These are phyloP conservation scores for Dicyrtomina minuta DNA, from an alignment of 2,888 invertebrate species.

Conservation along the genomic window DNA sequence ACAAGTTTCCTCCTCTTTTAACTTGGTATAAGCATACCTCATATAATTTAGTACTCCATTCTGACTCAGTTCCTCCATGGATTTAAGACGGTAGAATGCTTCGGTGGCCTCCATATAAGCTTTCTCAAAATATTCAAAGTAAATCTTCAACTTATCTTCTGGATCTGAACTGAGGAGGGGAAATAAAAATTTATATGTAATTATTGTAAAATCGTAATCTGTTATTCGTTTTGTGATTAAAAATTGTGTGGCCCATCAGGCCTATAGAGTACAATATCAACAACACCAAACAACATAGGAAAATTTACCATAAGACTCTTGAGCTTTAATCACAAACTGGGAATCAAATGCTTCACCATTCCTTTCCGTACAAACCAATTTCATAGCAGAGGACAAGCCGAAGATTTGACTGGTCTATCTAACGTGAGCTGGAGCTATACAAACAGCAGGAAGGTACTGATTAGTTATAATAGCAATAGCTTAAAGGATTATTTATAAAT, in stretches of 20 bases:
- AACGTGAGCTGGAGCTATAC: slow-evolving; percentile 90
- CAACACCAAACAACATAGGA: too few species aligned
- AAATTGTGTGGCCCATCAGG: neutral
- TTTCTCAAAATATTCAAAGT: slow-evolving; percentile 93
- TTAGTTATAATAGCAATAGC: too few species aligned
- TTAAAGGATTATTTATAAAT: too few species aligned
- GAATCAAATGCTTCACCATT: slow-evolving; percentile 98
- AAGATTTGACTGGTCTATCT: slow-evolving; percentile 97
- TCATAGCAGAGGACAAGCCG: slow-evolving; percentile 94
- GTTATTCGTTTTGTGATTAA: slow-evolving; percentile 1
- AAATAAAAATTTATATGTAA: neutral
- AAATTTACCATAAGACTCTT: slow-evolving; percentile 86
- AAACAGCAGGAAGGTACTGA: slow-evolving; percentile 4
- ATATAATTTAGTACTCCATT: slow-evolving; percentile 97
- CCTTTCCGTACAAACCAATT: slow-evolving; percentile 91
- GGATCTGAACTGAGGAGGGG: slow-evolving; percentile 75
- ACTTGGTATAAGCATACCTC: slow-evolving; percentile 91
- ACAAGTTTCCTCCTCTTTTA: slow-evolving; percentile 91
- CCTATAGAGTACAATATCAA: too few species aligned
- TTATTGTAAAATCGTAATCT: neutral
- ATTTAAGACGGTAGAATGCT: slow-evolving; percentile 86
- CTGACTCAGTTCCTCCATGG: slow-evolving; percentile 79
- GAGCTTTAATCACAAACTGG: slow-evolving; percentile 93
- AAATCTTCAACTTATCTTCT: slow-evolving; percentile 90
- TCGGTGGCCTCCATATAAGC: slow-evolving; percentile 94